These are phyloP conservation scores for Anabacerthia variegaticeps DNA, from an alignment of 2,797 vertebrate species.

Conservation along the genomic window DNA sequence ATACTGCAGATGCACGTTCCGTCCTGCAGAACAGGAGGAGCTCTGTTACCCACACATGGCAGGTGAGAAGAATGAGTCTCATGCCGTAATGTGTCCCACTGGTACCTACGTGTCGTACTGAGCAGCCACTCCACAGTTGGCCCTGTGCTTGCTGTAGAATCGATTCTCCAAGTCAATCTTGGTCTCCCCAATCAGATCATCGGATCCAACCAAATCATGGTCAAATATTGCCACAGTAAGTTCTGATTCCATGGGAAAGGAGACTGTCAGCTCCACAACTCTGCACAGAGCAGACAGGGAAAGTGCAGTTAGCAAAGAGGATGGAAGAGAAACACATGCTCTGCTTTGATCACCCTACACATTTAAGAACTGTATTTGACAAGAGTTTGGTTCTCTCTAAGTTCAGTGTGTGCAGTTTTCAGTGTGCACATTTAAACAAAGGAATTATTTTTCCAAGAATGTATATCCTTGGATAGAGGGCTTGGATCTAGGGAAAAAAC, in stretches of 20 bases:
- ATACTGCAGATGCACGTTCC: neutral
- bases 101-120: slow-evolving; percentile 86
- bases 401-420: neutral
- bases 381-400: neutral
- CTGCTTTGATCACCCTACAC: neutral
- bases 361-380: neutral
- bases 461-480: neutral
- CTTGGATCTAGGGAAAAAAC: neutral
- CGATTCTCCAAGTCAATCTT: slow-evolving; percentile 91
- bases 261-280: slow-evolving; percentile 89
- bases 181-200: slow-evolving; percentile 91
- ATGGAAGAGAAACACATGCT: neutral
- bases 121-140: slow-evolving; percentile 85
- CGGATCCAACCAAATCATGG: slow-evolving; percentile 89
- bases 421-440: neutral
- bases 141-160: slow-evolving; percentile 92
- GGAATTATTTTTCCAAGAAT: neutral
- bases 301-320: neutral
- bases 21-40: neutral
- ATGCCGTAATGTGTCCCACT: neutral
- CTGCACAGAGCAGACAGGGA: slow-evolving; percentile 67
- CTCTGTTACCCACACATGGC: neutral
- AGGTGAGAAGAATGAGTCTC: neutral
- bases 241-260: slow-evolving; percentile 90
- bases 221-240: slow-evolving; percentile 85